phyloP scores from a whole-genome alignment of 2,797 vertebrate species.

The Phrynocephalus forsythii region DNA sequence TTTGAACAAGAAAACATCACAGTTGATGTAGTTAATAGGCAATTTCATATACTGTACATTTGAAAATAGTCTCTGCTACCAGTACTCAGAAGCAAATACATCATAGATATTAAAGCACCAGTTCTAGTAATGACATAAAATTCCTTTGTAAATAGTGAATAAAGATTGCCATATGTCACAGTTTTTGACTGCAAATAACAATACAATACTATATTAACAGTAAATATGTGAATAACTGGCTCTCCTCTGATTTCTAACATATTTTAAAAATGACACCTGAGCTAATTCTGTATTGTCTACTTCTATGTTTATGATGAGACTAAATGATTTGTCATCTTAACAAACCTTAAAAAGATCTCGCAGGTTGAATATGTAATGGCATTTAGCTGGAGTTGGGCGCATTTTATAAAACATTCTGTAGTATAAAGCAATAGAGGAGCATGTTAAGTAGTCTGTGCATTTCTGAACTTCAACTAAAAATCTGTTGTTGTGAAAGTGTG shows the following conservation, averaged over 20 bases:
- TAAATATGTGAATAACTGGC: background rate
- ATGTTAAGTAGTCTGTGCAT: slow-evolving; percentile 60
- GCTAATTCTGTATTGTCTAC: background rate
- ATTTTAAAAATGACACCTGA: background rate
- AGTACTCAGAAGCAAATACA: too few relatives aligned
- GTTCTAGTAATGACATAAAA: too few relatives aligned
- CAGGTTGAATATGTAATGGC: slow-evolving; percentile 77
- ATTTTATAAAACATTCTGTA: slow-evolving; percentile 63
- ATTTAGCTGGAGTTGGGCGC: slow-evolving; percentile 76
- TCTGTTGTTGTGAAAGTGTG: slow-evolving; percentile 66
- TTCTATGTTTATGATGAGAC: background rate
- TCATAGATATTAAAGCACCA: too few relatives aligned
- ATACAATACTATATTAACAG: background rate
- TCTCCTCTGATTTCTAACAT: background rate
- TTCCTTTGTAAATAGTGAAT: too few relatives aligned
- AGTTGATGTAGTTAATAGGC: too few relatives aligned
- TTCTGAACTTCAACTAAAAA: slow-evolving; percentile 72
- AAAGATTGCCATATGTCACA: too few relatives aligned
- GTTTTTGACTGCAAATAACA: too few relatives aligned
- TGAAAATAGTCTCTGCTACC: too few relatives aligned
- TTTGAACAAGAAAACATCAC: too few relatives aligned
- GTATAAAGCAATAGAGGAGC: slow-evolving; percentile 72
- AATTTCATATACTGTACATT: too few relatives aligned
- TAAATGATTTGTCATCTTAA: slow-evolving; percentile 11
- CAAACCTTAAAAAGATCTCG: slow-evolving; percentile 76